These are phyloP conservation scores for Protonemura montana DNA, from an alignment of 2,888 invertebrate species.

Conservation along the genomic window DNA sequence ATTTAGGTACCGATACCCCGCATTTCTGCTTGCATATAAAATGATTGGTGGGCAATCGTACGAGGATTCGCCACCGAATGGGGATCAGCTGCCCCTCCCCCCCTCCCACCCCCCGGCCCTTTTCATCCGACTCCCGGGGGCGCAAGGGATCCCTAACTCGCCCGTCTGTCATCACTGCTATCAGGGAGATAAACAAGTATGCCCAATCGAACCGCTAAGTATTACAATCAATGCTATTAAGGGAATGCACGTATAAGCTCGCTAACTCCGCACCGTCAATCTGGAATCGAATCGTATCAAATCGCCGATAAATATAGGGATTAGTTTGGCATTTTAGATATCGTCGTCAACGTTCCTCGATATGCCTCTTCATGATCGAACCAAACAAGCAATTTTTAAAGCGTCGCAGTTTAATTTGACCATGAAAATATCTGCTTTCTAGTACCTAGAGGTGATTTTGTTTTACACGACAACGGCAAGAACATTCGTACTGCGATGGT, in stretches of 20 bases:
- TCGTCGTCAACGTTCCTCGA: not conserved
- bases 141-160: not conserved
- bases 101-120: not conserved
- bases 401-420: no score
- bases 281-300: not conserved
- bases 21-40: not conserved
- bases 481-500: no score
- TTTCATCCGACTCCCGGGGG: no score
- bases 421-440: no score
- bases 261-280: not conserved
- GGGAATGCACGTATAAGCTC: not conserved
- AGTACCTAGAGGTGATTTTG: no score
- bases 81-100: not conserved
- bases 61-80: not conserved
- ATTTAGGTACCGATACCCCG: not conserved
- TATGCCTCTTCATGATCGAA: no score
- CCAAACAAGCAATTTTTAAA: no score
- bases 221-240: not conserved
- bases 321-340: not conserved
- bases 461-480: no score
- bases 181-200: not conserved
- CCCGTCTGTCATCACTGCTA: not conserved
- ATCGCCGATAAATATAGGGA: not conserved
- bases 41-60: not conserved
- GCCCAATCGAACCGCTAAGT: not conserved